These are phyloP conservation scores for Dichetophora obliterata DNA, from an alignment of 2,888 invertebrate species.

Conservation along the genomic window DNA sequence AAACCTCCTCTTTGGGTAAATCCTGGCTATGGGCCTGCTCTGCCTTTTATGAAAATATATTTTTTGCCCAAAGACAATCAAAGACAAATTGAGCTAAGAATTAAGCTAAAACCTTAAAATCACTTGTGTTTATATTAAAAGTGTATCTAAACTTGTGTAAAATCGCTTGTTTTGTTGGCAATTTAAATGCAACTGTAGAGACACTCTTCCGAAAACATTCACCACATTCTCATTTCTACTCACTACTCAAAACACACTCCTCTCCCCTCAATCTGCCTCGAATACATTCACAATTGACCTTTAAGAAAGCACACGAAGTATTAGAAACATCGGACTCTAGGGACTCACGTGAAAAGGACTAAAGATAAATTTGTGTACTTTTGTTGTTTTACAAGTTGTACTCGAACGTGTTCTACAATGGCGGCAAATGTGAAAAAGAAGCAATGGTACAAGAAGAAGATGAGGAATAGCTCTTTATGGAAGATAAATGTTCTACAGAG, in stretches of 20 bases:
- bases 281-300: slow-evolving; percentile 2
- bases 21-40: no score
- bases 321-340: slow-evolving; percentile 11
- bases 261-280: no score
- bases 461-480: no score
- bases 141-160: slow-evolving; percentile 47
- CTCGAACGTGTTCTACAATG: slow-evolving; percentile 18
- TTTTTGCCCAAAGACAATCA: neutral
- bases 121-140: slow-evolving; percentile 43
- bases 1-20: no score
- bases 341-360: slow-evolving; percentile 11
- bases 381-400: slow-evolving; percentile 19
- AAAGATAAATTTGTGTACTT: slow-evolving; percentile 17
- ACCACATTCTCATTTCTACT: neutral
- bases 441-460: no score
- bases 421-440: slow-evolving; percentile 22
- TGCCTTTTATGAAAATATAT: no score
- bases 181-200: slow-evolving; percentile 16
- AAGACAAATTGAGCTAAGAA: neutral
- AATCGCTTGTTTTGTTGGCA: slow-evolving; percentile 41
- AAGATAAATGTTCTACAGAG: no score
- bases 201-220: neutral
- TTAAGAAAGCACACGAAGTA: slow-evolving; percentile 3
- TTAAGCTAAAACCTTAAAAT: slow-evolving; percentile 31
- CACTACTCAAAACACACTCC: neutral